Percentiles rank a stretch among this genome's conserved stretches.
Evolutionary conservation across 2,888 invertebrate species (phyloP).

Genomic region (Nomada fabriciana): DNA sequence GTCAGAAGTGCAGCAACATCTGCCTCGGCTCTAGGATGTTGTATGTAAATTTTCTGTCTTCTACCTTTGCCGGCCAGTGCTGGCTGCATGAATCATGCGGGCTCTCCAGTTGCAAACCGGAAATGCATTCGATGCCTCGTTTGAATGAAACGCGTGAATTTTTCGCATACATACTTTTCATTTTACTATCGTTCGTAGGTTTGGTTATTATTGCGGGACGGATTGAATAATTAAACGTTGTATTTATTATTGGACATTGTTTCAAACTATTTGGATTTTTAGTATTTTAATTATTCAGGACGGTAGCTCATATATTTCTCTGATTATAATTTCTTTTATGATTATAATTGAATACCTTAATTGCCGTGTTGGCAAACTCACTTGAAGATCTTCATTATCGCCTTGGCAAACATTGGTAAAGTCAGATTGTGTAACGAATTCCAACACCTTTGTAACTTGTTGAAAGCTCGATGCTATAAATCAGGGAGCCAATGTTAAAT

Average conservation of each 20-base stretch:
- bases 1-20: conserved; percentile 29
- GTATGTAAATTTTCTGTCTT: conserved; percentile 65
- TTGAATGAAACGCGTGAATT: conserved; percentile 43
- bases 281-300: too few species aligned
- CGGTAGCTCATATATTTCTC: too few species aligned
- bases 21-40: conserved; percentile 53
- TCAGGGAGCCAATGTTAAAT: not conserved
- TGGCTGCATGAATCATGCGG: conserved; percentile 60
- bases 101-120: conserved; percentile 66
- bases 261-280: not conserved
- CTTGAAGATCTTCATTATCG: not conserved
- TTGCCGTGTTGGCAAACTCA: not conserved
- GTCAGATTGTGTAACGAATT: not conserved
- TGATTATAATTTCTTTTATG: too few species aligned
- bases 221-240: not conserved
- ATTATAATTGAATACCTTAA: not conserved
- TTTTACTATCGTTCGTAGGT: not conserved
- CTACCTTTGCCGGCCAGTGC: conserved; percentile 43
- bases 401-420: conserved; percentile 7
- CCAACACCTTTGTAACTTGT: not conserved
- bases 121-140: conserved; percentile 56
- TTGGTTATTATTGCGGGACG: not conserved
- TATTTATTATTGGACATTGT: not conserved
- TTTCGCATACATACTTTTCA: not conserved
- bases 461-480: not conserved